Conservation (phyloP, 2,113 vertebrate genomes). For the Megalops atlanticus region DNA sequence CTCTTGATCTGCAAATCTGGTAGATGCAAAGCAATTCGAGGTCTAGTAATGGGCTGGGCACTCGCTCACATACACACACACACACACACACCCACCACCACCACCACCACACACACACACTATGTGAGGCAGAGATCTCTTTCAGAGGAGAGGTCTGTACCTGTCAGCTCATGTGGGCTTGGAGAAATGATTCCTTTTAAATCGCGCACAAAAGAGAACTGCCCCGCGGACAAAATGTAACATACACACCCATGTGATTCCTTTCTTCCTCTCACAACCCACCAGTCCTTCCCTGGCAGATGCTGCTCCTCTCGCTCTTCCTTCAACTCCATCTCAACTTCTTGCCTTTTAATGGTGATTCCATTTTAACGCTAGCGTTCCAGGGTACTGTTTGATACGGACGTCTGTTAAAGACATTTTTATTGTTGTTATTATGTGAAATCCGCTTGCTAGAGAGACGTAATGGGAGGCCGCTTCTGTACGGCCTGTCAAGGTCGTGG, state of each 20-base stretch:
- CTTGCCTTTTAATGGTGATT: background rate
- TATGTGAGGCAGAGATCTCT: slow-evolving; percentile 35
- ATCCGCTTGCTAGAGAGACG: too few species aligned
- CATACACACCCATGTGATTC: slow-evolving; percentile 8
- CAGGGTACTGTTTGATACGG: too few species aligned
- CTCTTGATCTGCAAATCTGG: slow-evolving; percentile 47
- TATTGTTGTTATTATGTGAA: too few species aligned
- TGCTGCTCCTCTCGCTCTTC: background rate
- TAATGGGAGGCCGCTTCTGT: too few species aligned
- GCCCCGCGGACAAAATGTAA: slow-evolving; percentile 16
- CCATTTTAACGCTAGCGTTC: background rate
- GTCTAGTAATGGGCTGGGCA: slow-evolving; percentile 36
- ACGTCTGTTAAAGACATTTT: too few species aligned
- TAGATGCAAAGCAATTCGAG: slow-evolving; percentile 48
- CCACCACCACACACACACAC: too few species aligned
- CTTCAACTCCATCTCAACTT: background rate
- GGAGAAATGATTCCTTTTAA: slow-evolving; percentile 37
- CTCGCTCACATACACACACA: background rate
- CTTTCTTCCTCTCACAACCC: background rate
- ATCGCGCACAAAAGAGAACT: slow-evolving; percentile 22
- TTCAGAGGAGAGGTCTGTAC: slow-evolving; percentile 24
- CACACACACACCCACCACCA: background rate
- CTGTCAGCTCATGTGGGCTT: slow-evolving; percentile 37
- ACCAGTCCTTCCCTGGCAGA: background rate
- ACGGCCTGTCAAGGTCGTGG: slow-evolving; percentile 27